phyloP scores from a whole-genome alignment of 2,113 vertebrate species.

The Saguinus imperator region DNA sequence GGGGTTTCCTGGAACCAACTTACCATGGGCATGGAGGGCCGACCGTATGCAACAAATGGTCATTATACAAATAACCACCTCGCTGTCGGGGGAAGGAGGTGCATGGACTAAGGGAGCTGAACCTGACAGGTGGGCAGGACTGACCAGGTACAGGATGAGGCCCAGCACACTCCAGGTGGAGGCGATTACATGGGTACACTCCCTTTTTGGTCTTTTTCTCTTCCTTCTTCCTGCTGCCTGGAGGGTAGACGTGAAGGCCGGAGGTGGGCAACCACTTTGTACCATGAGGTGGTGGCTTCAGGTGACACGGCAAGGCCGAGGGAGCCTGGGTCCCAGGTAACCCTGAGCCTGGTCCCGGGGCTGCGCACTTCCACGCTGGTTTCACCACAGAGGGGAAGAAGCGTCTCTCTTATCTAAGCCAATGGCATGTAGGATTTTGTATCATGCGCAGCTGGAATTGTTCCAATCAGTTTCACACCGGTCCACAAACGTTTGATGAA shows the following conservation, averaged over 20 bases:
- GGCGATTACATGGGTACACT: rapidly evolving
- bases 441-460: neutral
- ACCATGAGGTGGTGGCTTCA: neutral
- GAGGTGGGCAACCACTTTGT: neutral
- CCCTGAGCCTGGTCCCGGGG: neutral
- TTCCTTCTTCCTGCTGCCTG: neutral
- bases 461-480: neutral
- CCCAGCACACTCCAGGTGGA: neutral
- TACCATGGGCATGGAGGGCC: neutral
- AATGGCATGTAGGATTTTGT: neutral
- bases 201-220: neutral
- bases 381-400: neutral
- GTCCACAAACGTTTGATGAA: neutral
- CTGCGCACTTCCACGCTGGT: neutral
- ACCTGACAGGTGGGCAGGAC: neutral
- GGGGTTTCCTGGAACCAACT: neutral
- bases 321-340: neutral
- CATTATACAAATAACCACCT: rapidly evolving
- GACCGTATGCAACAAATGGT: neutral
- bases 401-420: neutral
- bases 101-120: neutral
- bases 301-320: neutral
- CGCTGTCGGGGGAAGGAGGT: rapidly evolving
- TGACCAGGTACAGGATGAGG: neutral
- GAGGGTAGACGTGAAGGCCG: neutral